Evolutionary conservation across 2,888 invertebrate species (phyloP), one percentile per base, ranked within the genome.

Genomic region (Gasteruption jaculator): DNA sequence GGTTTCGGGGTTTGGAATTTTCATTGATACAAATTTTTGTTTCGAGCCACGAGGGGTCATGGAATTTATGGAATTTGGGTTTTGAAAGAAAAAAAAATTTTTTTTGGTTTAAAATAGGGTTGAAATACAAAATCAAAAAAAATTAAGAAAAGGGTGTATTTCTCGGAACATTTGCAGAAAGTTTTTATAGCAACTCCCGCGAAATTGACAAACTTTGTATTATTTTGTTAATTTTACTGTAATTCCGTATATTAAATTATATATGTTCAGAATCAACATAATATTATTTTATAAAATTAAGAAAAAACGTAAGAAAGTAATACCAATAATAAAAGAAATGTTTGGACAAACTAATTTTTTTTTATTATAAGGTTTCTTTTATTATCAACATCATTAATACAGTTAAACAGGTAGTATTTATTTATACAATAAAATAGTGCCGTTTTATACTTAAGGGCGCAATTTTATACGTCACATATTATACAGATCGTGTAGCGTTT

Each of bases 311-410:
- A 27, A 43, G 46, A 45, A 49, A 37, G 32, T 27, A 50, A 45
- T 46, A 43, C 44, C n/a, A n/a, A n/a, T n/a, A n/a, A n/a, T n/a
- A 29, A 14, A 15, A 14, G 2, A 16, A 16, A 31, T 19, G 5
- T 31, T 14, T 19, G n/a, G 11, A 31, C 18, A 31, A 16, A 10
- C 20, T 31, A 11, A 31, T 19, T 31, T 31, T 11, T 12, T 21
- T 33, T 21, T 12, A 16, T 38, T 43, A 31, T 24, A 26, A 34
- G 46, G 41, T 45, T 50, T 37, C 36, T 54, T 59, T 65, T 65
- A 63, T 66, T 62, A 66, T 64, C 54, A 65, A 66, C 63, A 61
- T 63, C 57, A 60, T 64, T 60, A 58, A 60, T 65, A 67, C 62
- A 65, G 56, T 55, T 56, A 61, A 64, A 63, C 58, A 62, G 56